phyloP scores from a whole-genome alignment of 1,140 invertebrate species.

The Agrypnia vestita region DNA sequence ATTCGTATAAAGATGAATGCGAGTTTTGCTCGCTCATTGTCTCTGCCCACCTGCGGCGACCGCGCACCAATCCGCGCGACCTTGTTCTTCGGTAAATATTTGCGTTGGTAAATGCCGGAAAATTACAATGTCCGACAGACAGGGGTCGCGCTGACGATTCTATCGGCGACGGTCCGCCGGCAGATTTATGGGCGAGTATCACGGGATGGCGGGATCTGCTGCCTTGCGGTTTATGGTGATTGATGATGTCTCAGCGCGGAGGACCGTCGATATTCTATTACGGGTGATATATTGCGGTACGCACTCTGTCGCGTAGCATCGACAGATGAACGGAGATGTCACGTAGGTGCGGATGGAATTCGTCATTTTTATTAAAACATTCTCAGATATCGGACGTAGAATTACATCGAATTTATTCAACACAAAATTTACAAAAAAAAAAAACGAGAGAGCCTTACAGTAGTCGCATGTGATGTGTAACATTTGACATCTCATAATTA shows the following conservation, averaged over 20 bases:
- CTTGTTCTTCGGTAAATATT: too few relatives aligned
- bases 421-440: too few relatives aligned
- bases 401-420: too few relatives aligned
- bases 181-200: constrained; percentile 27
- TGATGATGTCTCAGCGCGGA: constrained; percentile 5
- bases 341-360: background rate
- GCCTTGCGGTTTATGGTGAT: constrained; percentile 31
- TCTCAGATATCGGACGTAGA: too few relatives aligned
- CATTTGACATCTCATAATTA: too few relatives aligned
- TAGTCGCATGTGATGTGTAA: too few relatives aligned
- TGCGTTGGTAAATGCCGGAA: constrained; percentile 40
- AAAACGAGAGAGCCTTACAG: too few relatives aligned
- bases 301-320: background rate
- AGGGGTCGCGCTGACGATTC: too few relatives aligned
- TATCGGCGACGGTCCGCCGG: background rate
- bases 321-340: too few relatives aligned
- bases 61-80: background rate
- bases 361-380: background rate
- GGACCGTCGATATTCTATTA: constrained; percentile 20
- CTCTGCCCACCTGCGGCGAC: background rate
- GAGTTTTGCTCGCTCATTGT: too few relatives aligned
- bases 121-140: constrained; percentile 31
- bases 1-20: too few relatives aligned
- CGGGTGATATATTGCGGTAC: background rate
- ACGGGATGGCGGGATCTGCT: constrained; percentile 11